Evolutionary conservation across 2,888 invertebrate species (phyloP).

Genomic region (Chromoteleia sp.): DNA sequence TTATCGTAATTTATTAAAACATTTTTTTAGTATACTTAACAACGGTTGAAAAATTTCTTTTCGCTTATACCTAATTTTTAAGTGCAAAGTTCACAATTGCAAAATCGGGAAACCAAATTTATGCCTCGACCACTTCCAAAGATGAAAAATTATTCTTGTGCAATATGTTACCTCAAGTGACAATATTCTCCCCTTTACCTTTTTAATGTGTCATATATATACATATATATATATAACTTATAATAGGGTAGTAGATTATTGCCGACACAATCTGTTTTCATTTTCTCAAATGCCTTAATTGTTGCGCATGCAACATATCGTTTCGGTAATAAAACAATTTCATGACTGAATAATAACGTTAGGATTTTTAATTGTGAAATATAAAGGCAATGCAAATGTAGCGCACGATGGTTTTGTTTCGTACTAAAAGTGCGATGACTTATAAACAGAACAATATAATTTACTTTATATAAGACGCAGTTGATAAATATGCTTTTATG

Average conservation of each 20-base stretch:
- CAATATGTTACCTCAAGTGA: slow-evolving; percentile 5
- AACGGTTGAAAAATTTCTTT: not conserved
- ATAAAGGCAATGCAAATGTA: slow-evolving; percentile 6
- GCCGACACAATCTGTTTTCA: slow-evolving; percentile 23
- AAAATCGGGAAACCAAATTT: not conserved
- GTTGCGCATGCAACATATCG: slow-evolving; percentile 2
- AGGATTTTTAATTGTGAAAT: slow-evolving; percentile 15
- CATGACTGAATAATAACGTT: slow-evolving; percentile 5
- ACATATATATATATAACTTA: too few species aligned
- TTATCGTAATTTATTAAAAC: not conserved
- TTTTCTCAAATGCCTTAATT: slow-evolving; percentile 23
- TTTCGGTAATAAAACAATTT: slow-evolving; percentile 29
- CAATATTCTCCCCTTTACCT: slow-evolving; percentile 14
- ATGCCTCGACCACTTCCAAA: not conserved
- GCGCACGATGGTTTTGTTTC: not conserved
- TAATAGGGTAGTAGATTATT: slow-evolving; percentile 11
- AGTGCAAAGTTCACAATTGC: not conserved
- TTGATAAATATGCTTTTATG: too few species aligned
- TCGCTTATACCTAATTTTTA: not conserved
- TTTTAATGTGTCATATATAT: slow-evolving; percentile 13
- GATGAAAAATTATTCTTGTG: not conserved
- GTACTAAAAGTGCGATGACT: not conserved
- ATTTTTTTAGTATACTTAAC: not conserved
- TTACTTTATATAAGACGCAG: too few species aligned
- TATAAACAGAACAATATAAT: slow-evolving; percentile 5